Conservation (phyloP, 2,113 vertebrate genomes). For the Rhea pennata region DNA sequence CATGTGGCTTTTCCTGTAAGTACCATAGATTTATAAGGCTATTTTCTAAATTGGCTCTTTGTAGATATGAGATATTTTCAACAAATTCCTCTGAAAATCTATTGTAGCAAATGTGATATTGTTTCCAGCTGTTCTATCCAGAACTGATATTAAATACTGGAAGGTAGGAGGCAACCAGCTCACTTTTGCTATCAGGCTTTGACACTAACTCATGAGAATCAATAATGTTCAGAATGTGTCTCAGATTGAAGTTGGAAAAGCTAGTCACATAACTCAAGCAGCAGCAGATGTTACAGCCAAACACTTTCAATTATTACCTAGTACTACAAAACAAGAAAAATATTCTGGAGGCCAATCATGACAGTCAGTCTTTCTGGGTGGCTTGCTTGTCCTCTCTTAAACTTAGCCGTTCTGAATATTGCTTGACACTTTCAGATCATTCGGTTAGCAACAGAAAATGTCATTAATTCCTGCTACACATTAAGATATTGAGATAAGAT, state of each 20-base stretch:
- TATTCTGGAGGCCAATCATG: conserved; percentile 18
- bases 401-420: neutral
- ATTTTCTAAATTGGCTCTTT: conserved; percentile 20
- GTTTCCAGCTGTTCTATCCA: conserved; percentile 60
- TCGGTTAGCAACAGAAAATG: neutral
- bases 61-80: conserved; percentile 23
- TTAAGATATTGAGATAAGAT: neutral
- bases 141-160: conserved; percentile 46
- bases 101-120: conserved; percentile 43
- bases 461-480: neutral
- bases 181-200: conserved; percentile 54
- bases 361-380: conserved; percentile 35
- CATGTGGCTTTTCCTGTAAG: neutral
- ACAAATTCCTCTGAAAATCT: conserved; percentile 56
- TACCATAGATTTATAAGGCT: neutral
- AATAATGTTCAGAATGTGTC: conserved; percentile 47
- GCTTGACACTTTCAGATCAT: neutral
- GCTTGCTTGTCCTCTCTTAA: conserved; percentile 6
- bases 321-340: neutral
- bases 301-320: conserved; percentile 59
- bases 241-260: conserved; percentile 45
- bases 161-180: conserved; percentile 44
- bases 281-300: conserved; percentile 62
- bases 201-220: conserved; percentile 43
- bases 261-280: conserved; percentile 20